phyloP scores from a whole-genome alignment of 2,113 vertebrate species.

The Puntigrus tetrazona region DNA sequence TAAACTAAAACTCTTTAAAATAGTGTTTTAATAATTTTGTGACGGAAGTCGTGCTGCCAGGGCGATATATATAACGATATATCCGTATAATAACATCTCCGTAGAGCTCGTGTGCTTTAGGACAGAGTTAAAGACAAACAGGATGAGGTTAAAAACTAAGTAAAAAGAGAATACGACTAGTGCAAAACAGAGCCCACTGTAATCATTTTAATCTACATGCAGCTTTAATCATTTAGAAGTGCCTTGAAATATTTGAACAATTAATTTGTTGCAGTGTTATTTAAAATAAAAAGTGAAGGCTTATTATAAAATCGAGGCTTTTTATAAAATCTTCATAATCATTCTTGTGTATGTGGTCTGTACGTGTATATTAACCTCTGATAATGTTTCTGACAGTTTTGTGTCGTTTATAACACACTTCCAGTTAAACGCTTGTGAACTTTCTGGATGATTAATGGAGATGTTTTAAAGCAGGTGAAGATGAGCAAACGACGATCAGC shows the following conservation, averaged over 20 bases:
- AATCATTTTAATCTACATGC: no score
- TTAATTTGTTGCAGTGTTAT: background rate
- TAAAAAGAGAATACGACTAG: background rate
- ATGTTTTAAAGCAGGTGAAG: conserved; percentile 6
- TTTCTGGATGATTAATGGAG: background rate
- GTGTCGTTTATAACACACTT: background rate
- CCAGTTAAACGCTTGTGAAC: background rate
- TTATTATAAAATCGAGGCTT: no score
- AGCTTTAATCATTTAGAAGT: background rate
- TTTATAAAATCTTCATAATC: no score
- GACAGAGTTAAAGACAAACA: background rate
- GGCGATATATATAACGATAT: background rate
- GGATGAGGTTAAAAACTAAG: background rate
- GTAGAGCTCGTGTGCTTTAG: no score
- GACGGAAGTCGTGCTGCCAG: background rate
- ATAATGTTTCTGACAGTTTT: background rate
- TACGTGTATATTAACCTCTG: background rate
- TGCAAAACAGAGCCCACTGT: background rate
- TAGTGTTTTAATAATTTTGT: background rate
- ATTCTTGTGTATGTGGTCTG: background rate
- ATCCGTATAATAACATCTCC: background rate
- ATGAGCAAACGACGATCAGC: conserved; percentile 11
- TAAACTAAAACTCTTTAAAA: background rate
- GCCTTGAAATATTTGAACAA: background rate
- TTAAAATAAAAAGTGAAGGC: background rate